phyloP scores from a whole-genome alignment of 2,797 vertebrate species.

The Pangasius larnaudii region DNA sequence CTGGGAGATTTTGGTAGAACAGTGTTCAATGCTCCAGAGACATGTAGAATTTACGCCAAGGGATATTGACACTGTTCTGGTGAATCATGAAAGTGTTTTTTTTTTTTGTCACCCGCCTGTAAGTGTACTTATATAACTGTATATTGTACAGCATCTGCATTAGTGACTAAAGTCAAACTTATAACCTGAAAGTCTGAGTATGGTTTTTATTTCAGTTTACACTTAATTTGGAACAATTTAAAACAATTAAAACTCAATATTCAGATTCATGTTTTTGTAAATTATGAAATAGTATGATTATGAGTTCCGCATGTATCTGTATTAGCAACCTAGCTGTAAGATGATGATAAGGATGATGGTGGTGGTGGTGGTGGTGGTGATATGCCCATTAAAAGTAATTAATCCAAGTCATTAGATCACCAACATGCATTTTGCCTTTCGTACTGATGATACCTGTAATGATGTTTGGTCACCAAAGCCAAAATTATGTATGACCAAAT shows the following conservation, averaged over 20 bases:
- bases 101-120: background rate
- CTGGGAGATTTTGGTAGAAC: background rate
- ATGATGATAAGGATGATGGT: background rate
- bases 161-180: background rate
- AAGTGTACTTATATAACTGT: no score
- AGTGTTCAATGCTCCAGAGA: background rate
- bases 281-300: background rate
- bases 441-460: background rate
- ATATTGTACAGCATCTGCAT: background rate
- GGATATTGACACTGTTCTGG: background rate
- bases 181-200: background rate
- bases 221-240: background rate
- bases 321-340: background rate
- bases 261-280: background rate
- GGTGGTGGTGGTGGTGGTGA: background rate
- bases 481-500: background rate
- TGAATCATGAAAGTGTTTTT: background rate
- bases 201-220: background rate
- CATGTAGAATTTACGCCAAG: background rate
- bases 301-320: background rate
- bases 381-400: background rate
- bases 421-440: background rate
- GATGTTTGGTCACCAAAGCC: background rate
- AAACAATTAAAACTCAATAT: background rate
- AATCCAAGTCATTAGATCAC: background rate